Evolutionary conservation across 2,113 vertebrate genomes (phyloP).

Genomic region (Amia ocellicauda): DNA sequence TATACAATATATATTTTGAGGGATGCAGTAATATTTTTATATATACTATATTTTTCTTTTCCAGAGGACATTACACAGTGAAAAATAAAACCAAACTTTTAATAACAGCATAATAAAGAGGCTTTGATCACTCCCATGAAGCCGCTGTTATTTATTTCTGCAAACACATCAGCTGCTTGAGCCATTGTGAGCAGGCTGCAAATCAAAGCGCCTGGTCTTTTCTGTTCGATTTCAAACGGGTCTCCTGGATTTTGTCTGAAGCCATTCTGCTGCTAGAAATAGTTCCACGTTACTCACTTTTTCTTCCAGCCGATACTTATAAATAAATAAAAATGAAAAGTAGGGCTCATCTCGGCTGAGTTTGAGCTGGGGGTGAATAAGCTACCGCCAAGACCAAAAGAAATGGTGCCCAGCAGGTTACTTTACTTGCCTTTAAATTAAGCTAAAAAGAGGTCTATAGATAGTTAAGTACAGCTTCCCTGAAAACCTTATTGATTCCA

Average conservation of each 20-base stretch:
- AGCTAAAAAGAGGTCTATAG: slow-evolving; percentile 16
- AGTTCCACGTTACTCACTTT: neutral
- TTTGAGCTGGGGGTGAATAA: neutral
- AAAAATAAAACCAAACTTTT: too few species aligned
- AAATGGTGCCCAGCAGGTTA: slow-evolving; percentile 17
- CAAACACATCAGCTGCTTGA: neutral
- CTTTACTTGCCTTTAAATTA: slow-evolving; percentile 19
- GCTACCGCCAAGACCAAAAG: neutral
- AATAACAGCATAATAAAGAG: too few species aligned
- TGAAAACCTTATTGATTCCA: slow-evolving; percentile 34
- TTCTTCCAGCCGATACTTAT: slow-evolving; percentile 31
- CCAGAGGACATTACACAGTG: too few species aligned
- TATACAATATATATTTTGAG: too few species aligned
- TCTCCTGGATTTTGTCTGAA: neutral
- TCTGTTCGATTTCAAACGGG: neutral
- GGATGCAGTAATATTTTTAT: too few species aligned
- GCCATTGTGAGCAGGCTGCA: neutral
- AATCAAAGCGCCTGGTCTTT: neutral
- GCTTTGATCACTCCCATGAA: neutral
- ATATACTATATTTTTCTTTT: too few species aligned
- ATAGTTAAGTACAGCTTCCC: slow-evolving; percentile 21
- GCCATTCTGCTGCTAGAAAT: slow-evolving; percentile 4
- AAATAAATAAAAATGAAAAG: slow-evolving; percentile 14
- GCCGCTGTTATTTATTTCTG: neutral
- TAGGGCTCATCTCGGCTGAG: slow-evolving; percentile 16